Evolutionary conservation across 2,113 vertebrate genomes (phyloP).

Genomic region (Ivindomyrus marchei): DNA sequence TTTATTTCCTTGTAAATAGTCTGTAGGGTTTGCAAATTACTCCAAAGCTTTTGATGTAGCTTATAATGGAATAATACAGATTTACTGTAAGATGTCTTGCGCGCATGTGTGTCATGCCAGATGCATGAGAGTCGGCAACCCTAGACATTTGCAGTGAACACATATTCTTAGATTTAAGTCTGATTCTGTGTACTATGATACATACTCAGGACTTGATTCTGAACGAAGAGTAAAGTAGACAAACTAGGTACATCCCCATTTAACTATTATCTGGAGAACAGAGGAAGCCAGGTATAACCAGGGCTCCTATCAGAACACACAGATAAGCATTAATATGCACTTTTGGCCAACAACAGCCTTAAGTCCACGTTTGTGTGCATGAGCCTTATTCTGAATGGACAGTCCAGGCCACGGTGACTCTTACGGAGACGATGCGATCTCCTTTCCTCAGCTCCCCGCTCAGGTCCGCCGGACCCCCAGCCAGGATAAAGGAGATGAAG

Average conservation of each 20-base stretch:
- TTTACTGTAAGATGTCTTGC: no score
- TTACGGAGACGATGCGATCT: constrained; percentile 91
- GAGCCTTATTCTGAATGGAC: background rate
- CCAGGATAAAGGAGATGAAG: constrained; percentile 96
- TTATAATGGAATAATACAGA: no score
- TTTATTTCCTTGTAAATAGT: no score
- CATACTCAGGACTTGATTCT: background rate
- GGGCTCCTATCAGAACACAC: background rate
- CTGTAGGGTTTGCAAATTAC: no score
- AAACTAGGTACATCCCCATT: background rate
- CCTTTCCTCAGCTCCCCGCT: constrained; percentile 93
- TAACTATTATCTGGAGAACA: background rate
- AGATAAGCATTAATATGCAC: background rate
- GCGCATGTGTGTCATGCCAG: no score
- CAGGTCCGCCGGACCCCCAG: constrained; percentile 92
- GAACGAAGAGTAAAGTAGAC: background rate
- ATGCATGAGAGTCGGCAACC: background rate
- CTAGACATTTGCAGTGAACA: background rate
- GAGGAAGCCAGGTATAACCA: background rate
- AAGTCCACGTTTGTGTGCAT: background rate
- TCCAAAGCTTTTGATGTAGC: no score
- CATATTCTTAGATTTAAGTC: background rate
- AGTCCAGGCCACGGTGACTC: constrained; percentile 4
- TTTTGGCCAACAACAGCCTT: background rate
- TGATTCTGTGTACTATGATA: background rate